phyloP scores from a whole-genome alignment of 2,888 invertebrate species.

The Lasiommata megera region DNA sequence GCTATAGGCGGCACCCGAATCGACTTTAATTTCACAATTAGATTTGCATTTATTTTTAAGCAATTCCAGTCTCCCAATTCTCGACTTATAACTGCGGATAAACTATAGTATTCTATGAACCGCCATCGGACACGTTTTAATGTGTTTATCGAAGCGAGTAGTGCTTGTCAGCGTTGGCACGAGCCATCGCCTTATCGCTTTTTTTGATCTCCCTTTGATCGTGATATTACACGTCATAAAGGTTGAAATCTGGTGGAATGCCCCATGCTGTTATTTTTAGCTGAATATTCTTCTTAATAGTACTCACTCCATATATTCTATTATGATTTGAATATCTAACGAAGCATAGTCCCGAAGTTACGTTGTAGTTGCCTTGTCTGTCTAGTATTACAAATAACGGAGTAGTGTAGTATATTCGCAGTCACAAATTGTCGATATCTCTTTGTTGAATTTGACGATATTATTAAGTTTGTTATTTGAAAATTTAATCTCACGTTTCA shows the following conservation, averaged over 20 bases:
- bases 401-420: not conserved
- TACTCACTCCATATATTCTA: not conserved
- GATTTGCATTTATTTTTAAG: conserved; percentile 42
- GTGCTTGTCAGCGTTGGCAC: conserved; percentile 21
- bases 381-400: not conserved
- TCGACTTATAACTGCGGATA: conserved; percentile 17
- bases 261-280: conserved; percentile 17
- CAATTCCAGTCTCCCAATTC: conserved; percentile 15
- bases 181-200: conserved; percentile 25
- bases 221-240: conserved; percentile 23
- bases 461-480: conserved; percentile 3
- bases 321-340: conserved; percentile 1
- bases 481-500: conserved; percentile 1
- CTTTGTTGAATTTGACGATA: not conserved
- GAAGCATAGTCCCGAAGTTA: not conserved
- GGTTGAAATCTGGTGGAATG: conserved; percentile 19
- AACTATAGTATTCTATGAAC: conserved; percentile 14
- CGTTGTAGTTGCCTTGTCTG: not conserved
- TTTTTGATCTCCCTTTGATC: conserved; percentile 30
- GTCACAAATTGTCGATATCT: not conserved
- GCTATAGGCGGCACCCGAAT: conserved; percentile 38
- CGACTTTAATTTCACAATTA: conserved; percentile 35
- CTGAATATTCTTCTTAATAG: conserved; percentile 7
- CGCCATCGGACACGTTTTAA: conserved; percentile 20
- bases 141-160: conserved; percentile 24